Conservation (phyloP, 1,140 invertebrate genomes). For the Heliconius congener region DNA sequence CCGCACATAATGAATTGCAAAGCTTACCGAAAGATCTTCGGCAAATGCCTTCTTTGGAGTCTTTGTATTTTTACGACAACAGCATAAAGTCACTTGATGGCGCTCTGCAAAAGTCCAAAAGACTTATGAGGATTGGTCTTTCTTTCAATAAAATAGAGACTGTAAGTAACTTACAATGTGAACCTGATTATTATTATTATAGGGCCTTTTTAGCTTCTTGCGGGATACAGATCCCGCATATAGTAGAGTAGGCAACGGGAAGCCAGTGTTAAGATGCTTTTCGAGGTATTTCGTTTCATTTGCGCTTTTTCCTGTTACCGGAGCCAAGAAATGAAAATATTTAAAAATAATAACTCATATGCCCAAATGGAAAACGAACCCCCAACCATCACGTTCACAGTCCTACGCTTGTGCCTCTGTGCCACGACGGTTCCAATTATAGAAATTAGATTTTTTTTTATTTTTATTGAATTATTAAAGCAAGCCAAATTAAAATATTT, state of each 20-base stretch:
- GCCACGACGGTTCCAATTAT: too few relatives aligned
- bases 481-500: not conserved
- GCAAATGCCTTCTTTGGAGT: slow-evolving; percentile 84
- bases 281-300: too few relatives aligned
- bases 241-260: too few relatives aligned
- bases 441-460: too few relatives aligned
- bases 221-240: too few relatives aligned
- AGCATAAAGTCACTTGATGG: slow-evolving; percentile 86
- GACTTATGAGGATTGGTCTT: slow-evolving; percentile 85
- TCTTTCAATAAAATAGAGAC: slow-evolving; percentile 88
- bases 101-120: slow-evolving; percentile 84
- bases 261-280: too few relatives aligned
- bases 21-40: slow-evolving; percentile 86
- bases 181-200: too few relatives aligned
- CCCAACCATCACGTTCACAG: too few relatives aligned
- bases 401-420: too few relatives aligned
- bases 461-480: not conserved
- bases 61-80: slow-evolving; percentile 87
- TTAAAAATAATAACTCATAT: not conserved
- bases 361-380: too few relatives aligned
- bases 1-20: slow-evolving; percentile 86
- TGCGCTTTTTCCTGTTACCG: too few relatives aligned
- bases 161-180: slow-evolving; percentile 75
- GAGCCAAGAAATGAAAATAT: not conserved
- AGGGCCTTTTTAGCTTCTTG: too few relatives aligned